phyloP scores from a whole-genome alignment of 2,888 invertebrate genomes.

The Pyrrhia umbra region DNA sequence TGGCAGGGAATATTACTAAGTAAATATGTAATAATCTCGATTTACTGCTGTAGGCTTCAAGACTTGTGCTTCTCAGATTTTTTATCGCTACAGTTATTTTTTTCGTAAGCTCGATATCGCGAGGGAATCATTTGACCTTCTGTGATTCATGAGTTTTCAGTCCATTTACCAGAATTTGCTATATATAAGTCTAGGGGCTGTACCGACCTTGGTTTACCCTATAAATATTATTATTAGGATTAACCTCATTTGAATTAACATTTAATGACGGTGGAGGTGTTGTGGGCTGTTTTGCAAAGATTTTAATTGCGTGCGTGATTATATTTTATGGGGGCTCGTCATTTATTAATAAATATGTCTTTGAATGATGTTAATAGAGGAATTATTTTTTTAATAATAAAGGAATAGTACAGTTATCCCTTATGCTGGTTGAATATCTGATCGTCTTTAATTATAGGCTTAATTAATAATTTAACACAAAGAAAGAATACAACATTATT shows the following conservation, averaged over 20 bases:
- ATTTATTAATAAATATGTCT: not conserved
- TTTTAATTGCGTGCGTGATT: slow-evolving; percentile 14
- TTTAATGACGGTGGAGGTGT: slow-evolving; percentile 25
- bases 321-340: not conserved
- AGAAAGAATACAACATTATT: too few relatives aligned
- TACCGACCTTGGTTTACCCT: slow-evolving; percentile 57
- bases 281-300: slow-evolving; percentile 22
- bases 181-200: slow-evolving; percentile 32
- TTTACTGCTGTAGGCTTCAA: not conserved
- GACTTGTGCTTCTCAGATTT: slow-evolving; percentile 1
- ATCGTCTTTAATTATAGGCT: too few relatives aligned
- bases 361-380: not conserved
- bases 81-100: slow-evolving; percentile 16
- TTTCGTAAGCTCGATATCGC: slow-evolving; percentile 2
- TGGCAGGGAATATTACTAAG: not conserved
- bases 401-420: not conserved
- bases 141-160: slow-evolving; percentile 23
- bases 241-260: slow-evolving; percentile 64
- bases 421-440: too few relatives aligned
- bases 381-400: too few relatives aligned
- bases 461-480: too few relatives aligned
- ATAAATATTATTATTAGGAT: slow-evolving; percentile 65
- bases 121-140: slow-evolving; percentile 36
- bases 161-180: slow-evolving; percentile 42
- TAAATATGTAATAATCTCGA: slow-evolving; percentile 7